Evolutionary conservation across 1,140 invertebrate species (phyloP).

Genomic region (Bombus confusus): DNA sequence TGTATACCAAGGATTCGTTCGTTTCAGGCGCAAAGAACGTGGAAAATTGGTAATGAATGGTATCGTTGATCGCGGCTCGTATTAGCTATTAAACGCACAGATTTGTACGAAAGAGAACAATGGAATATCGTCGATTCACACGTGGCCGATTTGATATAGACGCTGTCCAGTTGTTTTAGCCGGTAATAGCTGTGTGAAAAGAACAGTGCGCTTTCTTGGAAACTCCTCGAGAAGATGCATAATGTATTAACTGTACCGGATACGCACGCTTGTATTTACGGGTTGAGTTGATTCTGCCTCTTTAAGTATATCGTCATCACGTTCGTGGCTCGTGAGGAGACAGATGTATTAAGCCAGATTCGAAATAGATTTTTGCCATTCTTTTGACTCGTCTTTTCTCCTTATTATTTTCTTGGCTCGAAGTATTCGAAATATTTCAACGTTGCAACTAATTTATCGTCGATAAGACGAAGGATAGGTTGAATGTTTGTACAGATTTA

Average conservation of each 20-base stretch:
- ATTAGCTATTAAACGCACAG: neutral
- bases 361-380: neutral
- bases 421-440: neutral
- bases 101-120: conserved; percentile 18
- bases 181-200: conserved; percentile 21
- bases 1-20: neutral
- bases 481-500: too few species aligned
- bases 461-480: neutral
- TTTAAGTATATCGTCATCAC: conserved; percentile 32
- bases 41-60: conserved; percentile 7
- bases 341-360: neutral
- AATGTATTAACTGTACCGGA: conserved; percentile 49
- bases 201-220: conserved; percentile 39
- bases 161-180: conserved; percentile 27
- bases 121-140: conserved; percentile 10
- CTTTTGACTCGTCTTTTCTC: neutral
- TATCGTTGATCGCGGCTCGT: neutral
- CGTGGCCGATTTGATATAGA: neutral
- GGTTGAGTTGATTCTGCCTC: conserved; percentile 1
- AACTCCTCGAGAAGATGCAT: conserved; percentile 40
- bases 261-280: conserved; percentile 25
- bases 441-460: neutral
- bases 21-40: neutral
- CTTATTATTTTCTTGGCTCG: neutral
- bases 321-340: conserved; percentile 21